A percentile compares a stretch with the other conserved stretches of the same genome.
Evolutionary conservation across 1,140 invertebrate species (phyloP).

Genomic region (Kradibia gibbosae): DNA sequence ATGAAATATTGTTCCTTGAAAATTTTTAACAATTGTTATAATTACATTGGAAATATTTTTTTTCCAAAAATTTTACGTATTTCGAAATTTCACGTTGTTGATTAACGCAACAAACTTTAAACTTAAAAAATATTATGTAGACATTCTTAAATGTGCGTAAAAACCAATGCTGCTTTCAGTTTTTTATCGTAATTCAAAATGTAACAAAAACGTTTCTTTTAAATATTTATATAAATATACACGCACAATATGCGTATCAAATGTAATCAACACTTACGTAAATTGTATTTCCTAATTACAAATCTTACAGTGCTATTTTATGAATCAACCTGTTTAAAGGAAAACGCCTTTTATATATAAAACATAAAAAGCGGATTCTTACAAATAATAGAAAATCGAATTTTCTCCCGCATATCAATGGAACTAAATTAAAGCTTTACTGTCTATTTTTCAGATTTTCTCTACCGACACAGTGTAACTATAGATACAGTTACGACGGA

Average conservation of each 20-base stretch:
- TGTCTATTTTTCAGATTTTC: constrained; percentile 79
- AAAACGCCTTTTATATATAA: not conserved
- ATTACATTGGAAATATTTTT: not conserved
- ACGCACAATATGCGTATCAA: not conserved
- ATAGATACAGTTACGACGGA: constrained; percentile 85
- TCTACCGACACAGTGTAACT: constrained; percentile 84
- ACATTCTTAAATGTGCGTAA: not conserved
- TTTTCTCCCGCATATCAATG: not conserved
- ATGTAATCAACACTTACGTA: not conserved
- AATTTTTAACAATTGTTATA: not conserved
- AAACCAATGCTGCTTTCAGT: not conserved
- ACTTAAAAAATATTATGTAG: not conserved
- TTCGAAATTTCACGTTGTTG: not conserved
- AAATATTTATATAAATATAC: not conserved
- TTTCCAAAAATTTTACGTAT: not conserved
- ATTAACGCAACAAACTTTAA: not conserved
- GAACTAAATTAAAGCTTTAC: not conserved
- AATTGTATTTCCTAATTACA: not conserved
- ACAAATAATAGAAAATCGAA: not conserved
- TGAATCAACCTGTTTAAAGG: not conserved
- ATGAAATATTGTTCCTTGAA: not conserved
- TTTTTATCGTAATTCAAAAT: not conserved
- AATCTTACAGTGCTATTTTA: not conserved
- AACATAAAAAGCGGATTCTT: not conserved
- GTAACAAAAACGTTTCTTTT: not conserved